These are phyloP conservation scores for Scomber scombrus DNA, from an alignment of 2,113 vertebrate species.

Conservation along the genomic window DNA sequence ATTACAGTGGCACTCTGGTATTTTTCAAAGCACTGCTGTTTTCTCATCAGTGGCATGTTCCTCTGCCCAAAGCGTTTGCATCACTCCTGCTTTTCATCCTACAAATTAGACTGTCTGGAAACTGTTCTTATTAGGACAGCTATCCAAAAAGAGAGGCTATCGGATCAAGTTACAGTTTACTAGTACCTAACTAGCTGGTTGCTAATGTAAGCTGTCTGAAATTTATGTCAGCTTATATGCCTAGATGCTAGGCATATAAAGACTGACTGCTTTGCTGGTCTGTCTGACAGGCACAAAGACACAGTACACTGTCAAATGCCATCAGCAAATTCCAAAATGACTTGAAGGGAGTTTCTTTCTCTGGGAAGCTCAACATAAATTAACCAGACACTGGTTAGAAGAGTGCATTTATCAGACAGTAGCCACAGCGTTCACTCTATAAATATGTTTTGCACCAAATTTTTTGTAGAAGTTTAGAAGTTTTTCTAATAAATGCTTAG, in stretches of 20 bases:
- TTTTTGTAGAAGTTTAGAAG: no score
- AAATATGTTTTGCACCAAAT: no score
- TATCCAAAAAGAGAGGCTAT: background rate
- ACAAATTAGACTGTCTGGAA: background rate
- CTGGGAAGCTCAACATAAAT: background rate
- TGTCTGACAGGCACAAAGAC: background rate
- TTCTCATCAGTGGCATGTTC: slow-evolving; percentile 8
- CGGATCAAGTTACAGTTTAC: background rate
- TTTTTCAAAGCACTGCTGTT: slow-evolving; percentile 46
- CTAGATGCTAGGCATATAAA: background rate
- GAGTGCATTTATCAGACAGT: background rate
- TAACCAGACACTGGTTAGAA: background rate
- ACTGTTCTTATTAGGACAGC: slow-evolving; percentile 8
- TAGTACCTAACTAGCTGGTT: background rate
- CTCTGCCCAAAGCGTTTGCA: slow-evolving; percentile 7
- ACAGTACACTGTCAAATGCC: background rate
- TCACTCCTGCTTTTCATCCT: background rate
- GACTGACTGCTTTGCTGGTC: background rate
- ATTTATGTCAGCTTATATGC: background rate
- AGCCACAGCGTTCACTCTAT: no score
- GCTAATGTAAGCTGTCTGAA: background rate
- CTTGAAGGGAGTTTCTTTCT: background rate
- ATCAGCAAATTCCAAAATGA: background rate
- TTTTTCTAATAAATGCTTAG: no score
- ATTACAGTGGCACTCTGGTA: slow-evolving; percentile 38